Evolutionary conservation across 2,113 vertebrate species (phyloP), one percentile per base, ranked within the genome.

Genomic region (Apus apus): DNA sequence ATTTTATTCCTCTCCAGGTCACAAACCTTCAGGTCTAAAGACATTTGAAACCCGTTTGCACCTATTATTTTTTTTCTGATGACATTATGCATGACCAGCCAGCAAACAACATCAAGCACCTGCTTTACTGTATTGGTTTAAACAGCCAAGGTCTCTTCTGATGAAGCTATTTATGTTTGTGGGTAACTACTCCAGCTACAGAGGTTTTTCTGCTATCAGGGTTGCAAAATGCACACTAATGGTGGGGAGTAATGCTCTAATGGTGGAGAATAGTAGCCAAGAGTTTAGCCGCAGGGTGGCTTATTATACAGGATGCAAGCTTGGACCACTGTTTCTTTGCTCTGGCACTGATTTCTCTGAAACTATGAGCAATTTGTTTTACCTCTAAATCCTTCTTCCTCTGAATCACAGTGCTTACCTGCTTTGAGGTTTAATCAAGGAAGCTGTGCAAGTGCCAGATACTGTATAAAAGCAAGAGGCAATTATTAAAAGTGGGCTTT

Each of bases 341-440:
- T 78, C 86, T 94, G 73, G 68, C 76, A 81, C 65, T 67, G 80
- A 78, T 89, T 93, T 85, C 89, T 84, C 65, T 78, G 76, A 81
- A 92, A 85, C 9, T 22, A 38, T 60, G 19, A 89, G 26, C 53
- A 92, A 89, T 78, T 92, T 81, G 56, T 73, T 89, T 92, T 92
- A 74, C 72, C 12, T 94, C 77, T 94, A 78, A 87, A 77, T 91
- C 34, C 58, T 85, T 15, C 71, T 85, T 93, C 66, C 50, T 93
- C 88, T 94, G 94, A 90, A 95, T 94, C 76, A 89, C 45, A 53
- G 48, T 65, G 58, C 86, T 93, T 87, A 97, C 93, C 93, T 94
- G 89, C 84, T 91, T 95, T 94, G 89, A 96, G 91, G 84, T 91
- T 95, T 96, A 95, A 96, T 96, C 94, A 96, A 87, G 93, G 84